A percentile compares a stretch with the other conserved stretches of the same genome.
These are phyloP conservation scores for Spea multiplicata DNA, from an alignment of 2,113 vertebrate genomes.

Conservation along the genomic window DNA sequence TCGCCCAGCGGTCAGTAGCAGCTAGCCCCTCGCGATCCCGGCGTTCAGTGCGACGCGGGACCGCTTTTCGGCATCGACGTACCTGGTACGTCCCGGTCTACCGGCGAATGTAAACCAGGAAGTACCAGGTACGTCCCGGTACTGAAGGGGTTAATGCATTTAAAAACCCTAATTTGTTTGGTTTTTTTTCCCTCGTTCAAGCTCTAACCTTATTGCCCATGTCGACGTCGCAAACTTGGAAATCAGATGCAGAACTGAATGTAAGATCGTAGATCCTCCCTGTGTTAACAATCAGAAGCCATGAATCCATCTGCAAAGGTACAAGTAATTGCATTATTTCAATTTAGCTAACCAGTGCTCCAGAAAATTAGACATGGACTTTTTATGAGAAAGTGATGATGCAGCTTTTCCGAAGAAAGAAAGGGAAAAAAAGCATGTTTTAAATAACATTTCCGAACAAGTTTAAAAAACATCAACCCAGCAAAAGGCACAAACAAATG, in stretches of 20 bases:
- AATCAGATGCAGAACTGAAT: constrained; percentile 1
- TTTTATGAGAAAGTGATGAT: constrained; percentile 38
- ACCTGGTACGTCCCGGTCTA: no score
- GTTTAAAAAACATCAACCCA: neutral
- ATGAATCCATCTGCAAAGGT: constrained; percentile 39
- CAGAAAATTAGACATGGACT: constrained; percentile 46
- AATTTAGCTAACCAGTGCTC: constrained; percentile 46
- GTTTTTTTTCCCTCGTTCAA: constrained; percentile 19
- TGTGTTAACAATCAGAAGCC: neutral
- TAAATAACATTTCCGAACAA: constrained; percentile 39
- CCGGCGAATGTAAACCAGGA: no score
- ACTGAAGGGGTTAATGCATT: constrained; percentile 46
- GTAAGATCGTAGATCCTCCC: constrained; percentile 24
- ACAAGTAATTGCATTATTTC: constrained; percentile 46
- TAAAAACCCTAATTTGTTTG: constrained; percentile 43
- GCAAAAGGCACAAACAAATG: no score
- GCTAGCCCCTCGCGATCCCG: no score
- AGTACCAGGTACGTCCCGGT: no score
- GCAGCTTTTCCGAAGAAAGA: constrained; percentile 18
- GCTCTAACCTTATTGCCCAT: constrained; percentile 8
- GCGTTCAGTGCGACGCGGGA: no score
- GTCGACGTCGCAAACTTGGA: constrained; percentile 18
- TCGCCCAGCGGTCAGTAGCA: no score
- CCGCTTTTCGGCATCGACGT: no score
- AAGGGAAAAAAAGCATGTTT: constrained; percentile 19